Evolutionary conservation across 2,888 invertebrate species (phyloP), one percentile per base, ranked within the genome.

Genomic region (Harmothoe impar): DNA sequence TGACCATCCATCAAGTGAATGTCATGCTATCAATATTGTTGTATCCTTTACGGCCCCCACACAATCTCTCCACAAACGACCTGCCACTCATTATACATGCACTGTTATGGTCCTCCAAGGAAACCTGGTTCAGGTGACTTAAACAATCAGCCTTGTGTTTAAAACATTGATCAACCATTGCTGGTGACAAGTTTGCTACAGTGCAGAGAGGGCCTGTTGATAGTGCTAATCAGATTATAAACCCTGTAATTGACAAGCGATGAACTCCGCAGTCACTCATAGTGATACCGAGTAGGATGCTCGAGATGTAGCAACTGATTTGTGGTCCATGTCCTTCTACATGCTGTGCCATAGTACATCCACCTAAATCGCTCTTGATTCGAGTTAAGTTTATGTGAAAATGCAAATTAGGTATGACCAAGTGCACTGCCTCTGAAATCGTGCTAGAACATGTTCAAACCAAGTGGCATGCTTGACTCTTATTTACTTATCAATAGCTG

Each of bases 261-360:
- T 43, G 35, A 81, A 43, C 43, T 81, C 72, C 72, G 20, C 62
- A 62, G 62, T 62, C 62, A 62, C 62, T 62, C 62, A 25, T n/a
- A 62, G 62, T 62, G 62, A 62, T 62, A 62, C 20, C 25, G 62
- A 62, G 62, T n/a, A 43, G 43, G 43, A 25, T 1, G 23, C 62
- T 62, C 15, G 62, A 62, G 62, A n/a, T 62, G 62, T 62, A n/a
- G 62, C 62, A 62, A 25, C 25, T 62, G 62, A 62, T 62, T 62
- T 62, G 62, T 62, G 62, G 20, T 15, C 62, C 62, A n/a, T 43
- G 43, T 43, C 43, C 10, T 7, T 43, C 43, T 43, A 43, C 43
- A 43, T 43, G 43, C 43, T 43, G 43, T 43, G 5, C 43, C 10
- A 43, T 10, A 43, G 10, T 10, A 43, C 43, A 7, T 10, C 3